Base-by-base conservation (phyloP, 2,113 vertebrate genomes). In the Gymnocephalus cernua region DNA sequence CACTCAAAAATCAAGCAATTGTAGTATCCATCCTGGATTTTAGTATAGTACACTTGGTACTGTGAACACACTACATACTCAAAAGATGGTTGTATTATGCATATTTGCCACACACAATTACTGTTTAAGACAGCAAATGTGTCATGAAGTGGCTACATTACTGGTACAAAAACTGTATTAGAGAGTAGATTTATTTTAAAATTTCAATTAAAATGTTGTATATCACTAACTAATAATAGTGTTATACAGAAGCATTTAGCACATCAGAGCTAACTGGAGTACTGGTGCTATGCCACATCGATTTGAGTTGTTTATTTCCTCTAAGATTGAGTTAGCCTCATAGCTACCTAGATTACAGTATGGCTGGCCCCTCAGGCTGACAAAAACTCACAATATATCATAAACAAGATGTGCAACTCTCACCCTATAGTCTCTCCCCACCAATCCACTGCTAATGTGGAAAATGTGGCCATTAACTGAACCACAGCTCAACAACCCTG, bases 401-500 rank as follows among this genome's bases (percentile, higher is more conserved):
- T 54, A 69, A 79, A 80, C 27, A 72, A 65, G 81, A 61, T 48
- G 58, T 41, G 35, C 44, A 44, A 9, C 61, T 9, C 35, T 19
- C 45, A 10, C 32, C 25, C 71, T 32, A 48, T 45, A 2, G 72
- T 68, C 79, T 18, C 53, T 65, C 47, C 38, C 35, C 44, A 23
- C 63, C 61, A 13, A 68, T 76, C 65, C 48, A 50, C 44, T 65
- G 47, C 47, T 85, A 81, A 87, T 80, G 69, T 80, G 79, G 74
- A 84, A 85, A 86, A 84, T 74, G 68, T 74, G 65, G 15, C 61
- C 69, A 80, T 85, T 79, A 71, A 45, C 38, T 44, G 41, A 88
- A 73, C 58, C 70, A n/a, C 77, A 53, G 80, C 74, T 86, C 76
- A 83, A 59, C 74, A 75, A 91, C 80, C 80, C 51, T 44, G 77